These are phyloP conservation scores for Rhadinocentrus ornatus DNA, from an alignment of 2,797 vertebrate species.

Conservation along the genomic window DNA sequence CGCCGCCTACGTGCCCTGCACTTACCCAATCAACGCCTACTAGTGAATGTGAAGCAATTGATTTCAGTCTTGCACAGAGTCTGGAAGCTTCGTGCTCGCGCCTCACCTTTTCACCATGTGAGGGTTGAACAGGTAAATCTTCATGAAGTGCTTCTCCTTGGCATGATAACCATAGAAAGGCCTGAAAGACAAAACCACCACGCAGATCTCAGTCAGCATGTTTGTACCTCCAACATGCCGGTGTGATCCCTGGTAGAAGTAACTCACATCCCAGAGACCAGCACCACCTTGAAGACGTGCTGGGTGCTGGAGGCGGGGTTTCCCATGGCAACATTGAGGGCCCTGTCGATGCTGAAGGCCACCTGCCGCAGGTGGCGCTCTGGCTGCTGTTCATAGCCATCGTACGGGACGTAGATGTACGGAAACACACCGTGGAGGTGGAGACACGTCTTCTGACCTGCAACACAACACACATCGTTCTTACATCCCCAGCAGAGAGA, in stretches of 20 bases:
- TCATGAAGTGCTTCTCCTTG: conserved; percentile 96
- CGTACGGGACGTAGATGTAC: conserved; percentile 94
- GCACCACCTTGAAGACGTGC: conserved; percentile 94
- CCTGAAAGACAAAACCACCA: conserved; percentile 74
- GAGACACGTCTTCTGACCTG: conserved; percentile 98
- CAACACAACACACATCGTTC: conserved; percentile 8
- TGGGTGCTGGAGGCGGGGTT: conserved; percentile 90
- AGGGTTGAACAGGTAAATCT: conserved; percentile 98
- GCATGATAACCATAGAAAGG: conserved; percentile 97
- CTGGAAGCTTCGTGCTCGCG: conserved; percentile 28
- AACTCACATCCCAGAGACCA: conserved; percentile 97
- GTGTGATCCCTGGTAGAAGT: not conserved
- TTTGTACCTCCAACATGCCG: not conserved
- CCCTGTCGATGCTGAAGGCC: conserved; percentile 97
- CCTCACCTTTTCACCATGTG: conserved; percentile 96
- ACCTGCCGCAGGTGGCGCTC: conserved; percentile 92
- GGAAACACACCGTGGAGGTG: conserved; percentile 96
- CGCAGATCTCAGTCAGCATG: not conserved
- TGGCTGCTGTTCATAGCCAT: conserved; percentile 87
- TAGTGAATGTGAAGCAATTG: conserved; percentile 39
- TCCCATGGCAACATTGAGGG: conserved; percentile 95
- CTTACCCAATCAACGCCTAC: conserved; percentile 35
- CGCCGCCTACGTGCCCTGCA: too few relatives aligned
- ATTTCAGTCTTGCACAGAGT: conserved; percentile 50
- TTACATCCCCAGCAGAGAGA: too few relatives aligned